Evolutionary conservation across 1,140 invertebrate genomes (phyloP).

Genomic region (Drosophila setifemur): DNA sequence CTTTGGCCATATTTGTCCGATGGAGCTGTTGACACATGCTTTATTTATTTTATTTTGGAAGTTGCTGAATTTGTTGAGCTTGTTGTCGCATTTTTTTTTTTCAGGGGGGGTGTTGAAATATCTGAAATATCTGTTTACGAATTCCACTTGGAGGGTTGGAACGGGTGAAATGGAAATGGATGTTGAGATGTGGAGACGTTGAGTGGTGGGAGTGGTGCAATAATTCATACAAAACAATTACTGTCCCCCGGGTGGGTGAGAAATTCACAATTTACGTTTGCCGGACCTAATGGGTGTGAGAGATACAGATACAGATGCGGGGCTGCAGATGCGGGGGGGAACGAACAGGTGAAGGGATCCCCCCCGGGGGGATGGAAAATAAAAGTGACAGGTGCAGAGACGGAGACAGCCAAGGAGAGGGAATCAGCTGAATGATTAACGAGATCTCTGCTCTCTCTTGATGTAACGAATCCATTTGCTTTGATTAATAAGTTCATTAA

Average conservation of each 20-base stretch:
- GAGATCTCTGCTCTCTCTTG: neutral
- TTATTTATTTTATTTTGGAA: neutral
- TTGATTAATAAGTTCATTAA: conserved; percentile 15
- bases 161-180: too few species aligned
- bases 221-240: too few species aligned
- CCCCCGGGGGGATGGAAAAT: neutral
- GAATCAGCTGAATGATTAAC: conserved; percentile 10
- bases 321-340: too few species aligned
- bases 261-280: conserved; percentile 9
- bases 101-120: conserved; percentile 65
- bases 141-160: too few species aligned
- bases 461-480: conserved; percentile 3
- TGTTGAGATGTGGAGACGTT: too few species aligned
- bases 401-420: neutral
- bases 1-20: conserved; percentile 1
- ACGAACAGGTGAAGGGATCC: neutral
- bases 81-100: conserved; percentile 24
- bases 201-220: neutral
- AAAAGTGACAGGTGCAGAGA: conserved; percentile 29
- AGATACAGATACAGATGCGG: too few species aligned
- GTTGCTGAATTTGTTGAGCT: neutral
- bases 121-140: too few species aligned
- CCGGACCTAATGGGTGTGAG: conserved; percentile 9
- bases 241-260: neutral
- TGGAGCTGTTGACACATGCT: conserved; percentile 42